These are phyloP conservation scores for Zingel zingel DNA, from an alignment of 2,113 vertebrate genomes.

Conservation along the genomic window DNA sequence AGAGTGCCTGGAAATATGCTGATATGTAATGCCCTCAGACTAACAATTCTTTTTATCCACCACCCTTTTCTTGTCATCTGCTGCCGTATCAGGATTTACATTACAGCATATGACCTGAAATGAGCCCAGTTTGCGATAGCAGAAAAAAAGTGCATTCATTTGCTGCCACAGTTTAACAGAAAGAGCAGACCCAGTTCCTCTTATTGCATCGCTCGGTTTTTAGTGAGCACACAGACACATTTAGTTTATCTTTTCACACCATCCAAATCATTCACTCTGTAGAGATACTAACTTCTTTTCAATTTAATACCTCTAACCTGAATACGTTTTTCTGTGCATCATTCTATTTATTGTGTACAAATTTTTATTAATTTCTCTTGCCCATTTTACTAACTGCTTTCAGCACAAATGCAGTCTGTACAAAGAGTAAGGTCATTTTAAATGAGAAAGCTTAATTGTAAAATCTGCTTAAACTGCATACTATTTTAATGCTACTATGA, in stretches of 20 bases:
- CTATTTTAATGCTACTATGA: slow-evolving; percentile 33
- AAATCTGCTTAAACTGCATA: slow-evolving; percentile 18
- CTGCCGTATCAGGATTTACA: slow-evolving; percentile 65
- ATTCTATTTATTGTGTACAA: slow-evolving; percentile 44
- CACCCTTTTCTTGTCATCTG: slow-evolving; percentile 66
- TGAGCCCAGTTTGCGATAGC: slow-evolving; percentile 29
- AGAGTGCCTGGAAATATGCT: slow-evolving; percentile 65
- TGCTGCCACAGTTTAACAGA: slow-evolving; percentile 27
- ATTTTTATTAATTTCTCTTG: slow-evolving; percentile 66
- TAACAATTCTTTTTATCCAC: slow-evolving; percentile 58
- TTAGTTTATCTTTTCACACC: slow-evolving; percentile 29
- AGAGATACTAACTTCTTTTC: slow-evolving; percentile 48
- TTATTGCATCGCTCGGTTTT: background rate
- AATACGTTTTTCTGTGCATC: slow-evolving; percentile 44
- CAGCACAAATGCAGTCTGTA: slow-evolving; percentile 35
- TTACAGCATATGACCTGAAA: slow-evolving; percentile 63
- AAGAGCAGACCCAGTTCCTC: slow-evolving; percentile 13
- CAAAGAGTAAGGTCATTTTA: slow-evolving; percentile 44
- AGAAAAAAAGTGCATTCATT: slow-evolving; percentile 35
- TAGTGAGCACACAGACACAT: slow-evolving; percentile 16
- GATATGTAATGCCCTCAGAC: slow-evolving; percentile 63
- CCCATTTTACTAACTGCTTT: slow-evolving; percentile 88
- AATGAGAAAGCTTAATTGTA: slow-evolving; percentile 36
- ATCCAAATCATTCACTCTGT: slow-evolving; percentile 34
- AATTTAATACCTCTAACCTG: slow-evolving; percentile 41